Conservation (phyloP, 2,888 invertebrate species). For the Opisthograptis luteolata region DNA sequence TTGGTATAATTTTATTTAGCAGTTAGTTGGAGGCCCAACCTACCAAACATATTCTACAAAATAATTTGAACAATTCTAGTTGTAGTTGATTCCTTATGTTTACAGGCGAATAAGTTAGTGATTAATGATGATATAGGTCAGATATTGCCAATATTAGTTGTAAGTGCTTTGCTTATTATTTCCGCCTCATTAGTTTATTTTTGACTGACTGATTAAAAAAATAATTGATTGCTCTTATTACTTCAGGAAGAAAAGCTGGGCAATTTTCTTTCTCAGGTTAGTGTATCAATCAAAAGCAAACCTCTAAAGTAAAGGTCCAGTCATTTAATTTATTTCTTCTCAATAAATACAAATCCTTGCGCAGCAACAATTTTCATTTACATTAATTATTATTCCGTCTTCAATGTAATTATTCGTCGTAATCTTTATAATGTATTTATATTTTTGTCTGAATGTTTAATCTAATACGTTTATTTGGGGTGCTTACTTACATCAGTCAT, state of each 20-base stretch:
- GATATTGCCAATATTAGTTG: conserved; percentile 61
- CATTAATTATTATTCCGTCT: no score
- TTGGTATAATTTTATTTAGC: no score
- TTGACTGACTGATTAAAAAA: conserved; percentile 3
- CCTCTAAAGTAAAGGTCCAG: no score
- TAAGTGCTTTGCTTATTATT: conserved; percentile 57
- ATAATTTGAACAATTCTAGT: conserved; percentile 17
- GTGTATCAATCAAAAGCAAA: no score
- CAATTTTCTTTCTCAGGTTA: background rate
- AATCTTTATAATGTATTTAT: no score
- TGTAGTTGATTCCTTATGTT: conserved; percentile 29
- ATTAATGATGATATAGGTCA: conserved; percentile 40
- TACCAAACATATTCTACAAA: conserved; percentile 27
- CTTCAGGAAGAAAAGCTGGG: conserved; percentile 1
- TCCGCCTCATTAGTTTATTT: conserved; percentile 19
- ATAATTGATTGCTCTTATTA: background rate
- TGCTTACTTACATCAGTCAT: no score
- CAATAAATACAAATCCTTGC: no score
- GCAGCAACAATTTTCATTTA: no score
- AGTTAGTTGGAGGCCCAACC: conserved; percentile 23
- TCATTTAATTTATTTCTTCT: no score
- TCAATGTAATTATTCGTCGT: no score
- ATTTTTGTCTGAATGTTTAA: no score
- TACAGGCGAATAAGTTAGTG: conserved; percentile 40
- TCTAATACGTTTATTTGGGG: no score